Evolutionary conservation across 2,113 vertebrate species (phyloP).

Genomic region (Amphiprion percula): DNA sequence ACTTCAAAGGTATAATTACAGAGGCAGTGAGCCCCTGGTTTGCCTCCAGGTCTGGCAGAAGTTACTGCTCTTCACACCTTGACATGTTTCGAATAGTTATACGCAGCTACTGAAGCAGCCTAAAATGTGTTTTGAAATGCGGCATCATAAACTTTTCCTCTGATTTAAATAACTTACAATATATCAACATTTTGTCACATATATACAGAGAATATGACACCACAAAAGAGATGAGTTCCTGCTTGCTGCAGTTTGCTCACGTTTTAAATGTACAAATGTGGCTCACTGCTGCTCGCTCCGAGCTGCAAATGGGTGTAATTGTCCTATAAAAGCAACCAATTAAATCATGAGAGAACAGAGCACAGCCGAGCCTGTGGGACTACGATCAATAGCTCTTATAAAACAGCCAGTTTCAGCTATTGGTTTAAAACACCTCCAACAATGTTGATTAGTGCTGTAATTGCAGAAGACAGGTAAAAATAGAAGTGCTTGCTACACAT

Average conservation of each 20-base stretch:
- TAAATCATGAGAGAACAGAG: conserved; percentile 55
- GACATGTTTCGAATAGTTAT: conserved; percentile 77
- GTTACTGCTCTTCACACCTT: conserved; percentile 70
- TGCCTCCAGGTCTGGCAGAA: conserved; percentile 70
- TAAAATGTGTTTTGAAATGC: conserved; percentile 39
- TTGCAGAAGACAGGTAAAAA: not conserved
- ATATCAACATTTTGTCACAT: not conserved
- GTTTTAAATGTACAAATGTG: conserved; percentile 24
- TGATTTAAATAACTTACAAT: not conserved
- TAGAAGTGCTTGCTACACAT: not conserved
- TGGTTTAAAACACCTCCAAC: not conserved
- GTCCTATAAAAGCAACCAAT: conserved; percentile 52
- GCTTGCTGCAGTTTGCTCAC: conserved; percentile 23
- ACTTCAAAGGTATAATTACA: conserved; percentile 82
- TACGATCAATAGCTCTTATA: conserved; percentile 41
- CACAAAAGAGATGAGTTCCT: conserved; percentile 13
- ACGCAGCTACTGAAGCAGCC: conserved; percentile 48
- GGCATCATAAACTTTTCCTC: conserved; percentile 14
- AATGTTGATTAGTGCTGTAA: not conserved
- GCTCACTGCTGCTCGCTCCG: conserved; percentile 15
- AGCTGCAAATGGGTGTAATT: conserved; percentile 35
- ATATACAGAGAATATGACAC: not conserved
- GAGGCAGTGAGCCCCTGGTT: conserved; percentile 66
- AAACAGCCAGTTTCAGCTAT: conserved; percentile 24
- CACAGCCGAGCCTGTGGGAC: conserved; percentile 26